A percentile compares a stretch with the other conserved stretches of the same genome.
phyloP scores from a whole-genome alignment of 2,888 invertebrate species.

The Tenthredo amoena region DNA sequence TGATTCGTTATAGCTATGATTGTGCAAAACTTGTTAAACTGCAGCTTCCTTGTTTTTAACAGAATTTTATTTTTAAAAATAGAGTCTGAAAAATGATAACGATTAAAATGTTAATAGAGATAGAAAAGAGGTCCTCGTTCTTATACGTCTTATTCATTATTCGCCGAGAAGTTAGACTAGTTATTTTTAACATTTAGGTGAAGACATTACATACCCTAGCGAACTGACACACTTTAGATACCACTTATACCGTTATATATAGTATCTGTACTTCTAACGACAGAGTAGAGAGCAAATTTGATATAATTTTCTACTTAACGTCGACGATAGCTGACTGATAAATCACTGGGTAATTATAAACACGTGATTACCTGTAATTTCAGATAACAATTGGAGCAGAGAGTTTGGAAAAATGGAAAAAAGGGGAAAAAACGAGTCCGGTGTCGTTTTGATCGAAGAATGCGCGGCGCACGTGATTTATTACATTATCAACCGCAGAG shows the following conservation, averaged over 20 bases:
- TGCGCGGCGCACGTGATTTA: conserved; percentile 2
- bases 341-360: background rate
- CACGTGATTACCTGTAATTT: background rate
- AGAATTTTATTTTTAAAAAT: background rate
- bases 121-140: background rate
- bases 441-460: conserved; percentile 26
- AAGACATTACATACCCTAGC: background rate
- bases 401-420: conserved; percentile 49
- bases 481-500: conserved; percentile 15
- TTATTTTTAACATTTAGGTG: conserved; percentile 22
- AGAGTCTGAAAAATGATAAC: background rate
- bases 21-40: background rate
- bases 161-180: background rate
- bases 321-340: background rate
- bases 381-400: conserved; percentile 43
- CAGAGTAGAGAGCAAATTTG: background rate
- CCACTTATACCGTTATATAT: background rate
- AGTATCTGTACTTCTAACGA: background rate
- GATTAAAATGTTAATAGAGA: background rate
- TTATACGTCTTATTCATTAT: background rate
- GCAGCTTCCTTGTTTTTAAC: background rate
- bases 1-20: background rate
- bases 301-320: background rate
- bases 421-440: background rate
- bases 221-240: conserved; percentile 14